Evolutionary conservation across 2,888 invertebrate species (phyloP).

Genomic region (Osmoderma eremita): DNA sequence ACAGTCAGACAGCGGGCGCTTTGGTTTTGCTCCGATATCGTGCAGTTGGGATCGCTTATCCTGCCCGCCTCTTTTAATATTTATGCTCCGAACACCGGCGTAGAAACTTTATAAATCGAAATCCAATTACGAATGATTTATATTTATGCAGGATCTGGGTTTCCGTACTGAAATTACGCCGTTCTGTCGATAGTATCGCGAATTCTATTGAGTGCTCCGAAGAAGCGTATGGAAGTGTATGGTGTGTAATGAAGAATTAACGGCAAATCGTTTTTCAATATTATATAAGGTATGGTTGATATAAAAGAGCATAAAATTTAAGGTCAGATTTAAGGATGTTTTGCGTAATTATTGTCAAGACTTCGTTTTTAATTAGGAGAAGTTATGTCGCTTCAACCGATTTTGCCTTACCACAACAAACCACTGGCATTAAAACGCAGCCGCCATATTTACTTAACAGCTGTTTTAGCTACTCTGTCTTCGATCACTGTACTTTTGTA

Average conservation of each 20-base stretch:
- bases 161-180: conserved; percentile 8
- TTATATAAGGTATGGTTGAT: background rate
- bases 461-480: too few species aligned
- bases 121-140: conserved; percentile 38
- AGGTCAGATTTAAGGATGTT: background rate
- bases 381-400: too few species aligned
- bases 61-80: conserved; percentile 29
- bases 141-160: conserved; percentile 31
- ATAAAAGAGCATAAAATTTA: too few species aligned
- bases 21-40: conserved; percentile 29
- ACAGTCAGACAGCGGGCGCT: conserved; percentile 12
- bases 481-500: too few species aligned
- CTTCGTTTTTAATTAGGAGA: too few species aligned
- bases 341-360: too few species aligned
- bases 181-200: conserved; percentile 3
- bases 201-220: conserved; percentile 9
- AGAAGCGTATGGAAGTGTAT: background rate
- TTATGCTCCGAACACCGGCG: conserved; percentile 24
- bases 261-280: background rate
- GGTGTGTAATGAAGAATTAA: background rate
- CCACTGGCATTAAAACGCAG: too few species aligned
- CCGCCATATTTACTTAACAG: too few species aligned
- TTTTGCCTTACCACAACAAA: too few species aligned
- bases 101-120: conserved; percentile 37
- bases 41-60: conserved; percentile 33